A percentile compares a stretch with the other conserved stretches of the same genome.
Evolutionary conservation across 2,113 vertebrate species (phyloP).

Genomic region (Taxidea taxus): DNA sequence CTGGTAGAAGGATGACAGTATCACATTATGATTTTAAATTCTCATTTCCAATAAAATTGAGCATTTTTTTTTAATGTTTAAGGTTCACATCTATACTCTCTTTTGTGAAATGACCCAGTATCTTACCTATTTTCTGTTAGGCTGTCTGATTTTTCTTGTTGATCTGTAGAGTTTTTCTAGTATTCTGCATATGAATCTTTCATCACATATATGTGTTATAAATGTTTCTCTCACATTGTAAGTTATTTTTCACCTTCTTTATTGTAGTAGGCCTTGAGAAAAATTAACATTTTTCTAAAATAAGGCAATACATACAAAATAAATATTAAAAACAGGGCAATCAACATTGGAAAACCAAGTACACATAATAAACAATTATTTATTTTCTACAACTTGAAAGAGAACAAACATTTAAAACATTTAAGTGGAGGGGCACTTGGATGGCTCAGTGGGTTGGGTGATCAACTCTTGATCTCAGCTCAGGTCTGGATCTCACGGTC

Average conservation of each 20-base stretch:
- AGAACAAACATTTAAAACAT: not conserved
- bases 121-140: not conserved
- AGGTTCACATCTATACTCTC: not conserved
- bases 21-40: not conserved
- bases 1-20: not conserved
- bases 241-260: not conserved
- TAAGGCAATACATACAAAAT: not conserved
- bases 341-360: not conserved
- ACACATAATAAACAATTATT: not conserved
- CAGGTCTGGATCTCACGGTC: not conserved
- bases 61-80: not conserved
- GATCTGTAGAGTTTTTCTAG: not conserved
- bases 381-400: not conserved
- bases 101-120: not conserved
- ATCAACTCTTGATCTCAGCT: not conserved
- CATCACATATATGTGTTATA: not conserved
- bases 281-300: not conserved
- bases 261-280: not conserved
- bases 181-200: not conserved
- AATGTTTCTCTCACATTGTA: not conserved
- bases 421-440: not conserved
- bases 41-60: not conserved
- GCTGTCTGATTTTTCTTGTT: not conserved
- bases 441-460: not conserved
- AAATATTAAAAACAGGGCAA: not conserved